phyloP scores from a whole-genome alignment of 2,113 vertebrate species.

The Saguinus imperator region DNA sequence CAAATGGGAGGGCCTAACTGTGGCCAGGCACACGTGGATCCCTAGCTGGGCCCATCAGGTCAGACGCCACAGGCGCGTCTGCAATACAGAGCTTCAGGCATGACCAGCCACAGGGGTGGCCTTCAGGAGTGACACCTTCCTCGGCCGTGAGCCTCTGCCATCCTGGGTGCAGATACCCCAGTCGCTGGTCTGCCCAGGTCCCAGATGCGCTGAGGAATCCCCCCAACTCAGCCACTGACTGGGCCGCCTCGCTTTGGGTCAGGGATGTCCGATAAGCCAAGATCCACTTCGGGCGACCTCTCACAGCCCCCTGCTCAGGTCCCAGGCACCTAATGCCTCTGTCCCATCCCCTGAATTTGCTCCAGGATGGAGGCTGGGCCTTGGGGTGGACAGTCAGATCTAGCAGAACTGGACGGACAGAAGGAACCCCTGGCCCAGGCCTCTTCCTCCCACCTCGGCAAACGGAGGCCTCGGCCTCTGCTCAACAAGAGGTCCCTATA shows the following conservation, averaged over 20 bases:
- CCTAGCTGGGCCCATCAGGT: not conserved
- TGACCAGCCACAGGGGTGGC: not conserved
- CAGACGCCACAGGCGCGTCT: not conserved
- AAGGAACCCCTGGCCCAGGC: not conserved
- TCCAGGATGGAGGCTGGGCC: not conserved
- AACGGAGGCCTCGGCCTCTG: not conserved
- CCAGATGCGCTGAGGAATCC: not conserved
- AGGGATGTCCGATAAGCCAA: not conserved
- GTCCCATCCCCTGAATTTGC: not conserved
- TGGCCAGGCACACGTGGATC: rapidly evolving
- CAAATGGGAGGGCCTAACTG: not conserved
- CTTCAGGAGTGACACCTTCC: not conserved
- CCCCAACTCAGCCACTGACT: not conserved
- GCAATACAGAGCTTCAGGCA: not conserved
- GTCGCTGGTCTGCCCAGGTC: not conserved
- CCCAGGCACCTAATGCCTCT: not conserved
- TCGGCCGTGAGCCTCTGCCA: not conserved
- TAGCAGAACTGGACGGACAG: not conserved
- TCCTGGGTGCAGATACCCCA: not conserved
- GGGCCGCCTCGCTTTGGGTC: not conserved
- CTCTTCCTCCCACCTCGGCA: not conserved
- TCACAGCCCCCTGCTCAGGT: not conserved
- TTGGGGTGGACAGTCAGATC: not conserved
- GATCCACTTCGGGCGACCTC: not conserved
- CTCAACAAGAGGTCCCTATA: not conserved